A percentile compares a stretch with the other conserved stretches of the same genome.
These are phyloP conservation scores for Chrysocyon brachyurus DNA, from an alignment of 2,797 vertebrate genomes.

Conservation along the genomic window DNA sequence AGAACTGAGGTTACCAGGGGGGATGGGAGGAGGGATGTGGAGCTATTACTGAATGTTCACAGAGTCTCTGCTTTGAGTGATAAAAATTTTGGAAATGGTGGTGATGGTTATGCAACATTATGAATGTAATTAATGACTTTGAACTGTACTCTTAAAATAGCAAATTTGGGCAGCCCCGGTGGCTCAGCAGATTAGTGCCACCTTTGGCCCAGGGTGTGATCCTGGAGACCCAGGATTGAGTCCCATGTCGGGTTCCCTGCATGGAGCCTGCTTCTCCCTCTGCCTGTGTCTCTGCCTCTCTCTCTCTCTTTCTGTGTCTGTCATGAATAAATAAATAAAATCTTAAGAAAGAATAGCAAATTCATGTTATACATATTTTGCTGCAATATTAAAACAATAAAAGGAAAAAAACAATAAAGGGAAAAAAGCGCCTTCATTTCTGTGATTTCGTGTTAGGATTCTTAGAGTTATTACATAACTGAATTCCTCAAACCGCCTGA, in stretches of 20 bases:
- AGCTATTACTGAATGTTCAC: neutral
- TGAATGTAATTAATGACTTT: neutral
- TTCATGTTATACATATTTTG: neutral
- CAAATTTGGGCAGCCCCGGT: no score
- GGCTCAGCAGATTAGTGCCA: no score
- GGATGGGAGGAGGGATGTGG: neutral
- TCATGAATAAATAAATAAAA: no score
- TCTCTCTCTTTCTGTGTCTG: no score
- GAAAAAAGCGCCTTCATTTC: neutral
- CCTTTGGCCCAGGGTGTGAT: no score
- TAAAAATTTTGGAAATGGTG: neutral
- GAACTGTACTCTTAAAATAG: neutral
- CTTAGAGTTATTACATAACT: neutral
- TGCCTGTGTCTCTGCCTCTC: no score
- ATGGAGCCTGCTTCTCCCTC: no score
- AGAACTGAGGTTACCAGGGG: neutral
- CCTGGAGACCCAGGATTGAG: no score
- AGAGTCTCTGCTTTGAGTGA: neutral
- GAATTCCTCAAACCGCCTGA: neutral
- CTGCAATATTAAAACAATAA: neutral
- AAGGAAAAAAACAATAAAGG: constrained; percentile 7
- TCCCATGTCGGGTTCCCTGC: no score
- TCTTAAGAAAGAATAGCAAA: neutral
- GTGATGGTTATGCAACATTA: neutral
- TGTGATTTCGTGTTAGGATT: neutral